A percentile compares a stretch with the other conserved stretches of the same genome.
Evolutionary conservation across 2,113 vertebrate genomes (phyloP).

Genomic region (Piaya cayana): DNA sequence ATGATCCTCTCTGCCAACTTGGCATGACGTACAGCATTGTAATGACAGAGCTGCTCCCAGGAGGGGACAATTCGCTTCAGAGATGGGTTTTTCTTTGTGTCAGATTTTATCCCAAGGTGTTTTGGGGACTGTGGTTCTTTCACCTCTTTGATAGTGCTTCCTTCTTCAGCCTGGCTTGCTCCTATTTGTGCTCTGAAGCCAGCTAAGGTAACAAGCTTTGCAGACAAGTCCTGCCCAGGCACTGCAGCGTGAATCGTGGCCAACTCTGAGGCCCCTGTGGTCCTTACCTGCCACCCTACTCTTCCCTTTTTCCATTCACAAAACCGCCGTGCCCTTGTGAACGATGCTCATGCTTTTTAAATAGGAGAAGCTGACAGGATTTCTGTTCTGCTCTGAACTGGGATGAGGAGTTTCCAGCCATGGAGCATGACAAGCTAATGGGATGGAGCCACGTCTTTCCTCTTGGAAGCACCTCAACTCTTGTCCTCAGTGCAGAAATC

Average conservation of each 20-base stretch:
- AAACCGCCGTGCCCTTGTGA: not conserved
- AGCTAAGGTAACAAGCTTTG: not conserved
- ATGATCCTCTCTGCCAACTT: not conserved
- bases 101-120: not conserved
- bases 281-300: not conserved
- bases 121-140: not conserved
- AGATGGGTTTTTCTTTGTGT: not conserved
- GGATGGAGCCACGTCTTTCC: not conserved
- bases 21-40: accelerated
- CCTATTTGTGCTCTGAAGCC: not conserved
- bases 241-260: not conserved
- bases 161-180: not conserved
- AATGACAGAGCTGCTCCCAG: not conserved
- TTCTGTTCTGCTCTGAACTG: not conserved
- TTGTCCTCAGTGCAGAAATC: not conserved
- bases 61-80: not conserved
- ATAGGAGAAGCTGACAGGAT: not conserved
- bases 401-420: not conserved
- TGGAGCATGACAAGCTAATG: accelerated
- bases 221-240: accelerated
- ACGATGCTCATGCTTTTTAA: accelerated
- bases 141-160: not conserved
- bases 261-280: not conserved
- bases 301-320: not conserved
- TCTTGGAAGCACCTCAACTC: not conserved